A percentile compares a stretch with the other conserved stretches of the same genome.
Conservation (phyloP, 2,888 invertebrate species). For the Volucella zonaria region DNA sequence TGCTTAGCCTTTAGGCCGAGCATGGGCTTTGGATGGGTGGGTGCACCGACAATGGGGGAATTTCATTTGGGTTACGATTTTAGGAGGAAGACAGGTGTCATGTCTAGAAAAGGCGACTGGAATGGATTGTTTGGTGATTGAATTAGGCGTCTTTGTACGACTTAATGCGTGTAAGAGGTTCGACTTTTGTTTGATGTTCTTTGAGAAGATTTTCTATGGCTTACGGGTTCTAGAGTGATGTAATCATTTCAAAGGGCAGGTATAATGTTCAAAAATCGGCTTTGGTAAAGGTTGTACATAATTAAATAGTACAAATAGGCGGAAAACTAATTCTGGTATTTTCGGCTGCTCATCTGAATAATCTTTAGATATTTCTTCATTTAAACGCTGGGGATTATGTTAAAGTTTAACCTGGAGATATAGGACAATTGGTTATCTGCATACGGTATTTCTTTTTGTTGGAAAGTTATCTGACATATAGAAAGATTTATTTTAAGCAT, state of each 20-base stretch:
- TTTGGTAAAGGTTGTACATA: neutral
- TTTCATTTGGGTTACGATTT: slow-evolving; percentile 5
- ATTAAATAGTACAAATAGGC: slow-evolving; percentile 19
- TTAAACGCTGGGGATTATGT: neutral
- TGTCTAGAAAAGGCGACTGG: slow-evolving; percentile 2
- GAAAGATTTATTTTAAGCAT: no score
- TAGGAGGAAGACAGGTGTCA: slow-evolving; percentile 35
- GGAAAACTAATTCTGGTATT: slow-evolving; percentile 13
- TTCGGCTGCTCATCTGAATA: slow-evolving; percentile 10
- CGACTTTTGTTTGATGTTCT: neutral
- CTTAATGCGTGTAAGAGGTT: slow-evolving; percentile 17
- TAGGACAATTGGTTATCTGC: no score
- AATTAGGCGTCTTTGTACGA: slow-evolving; percentile 39
- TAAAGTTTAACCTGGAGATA: no score
- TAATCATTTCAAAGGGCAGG: neutral
- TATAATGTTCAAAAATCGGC: neutral
- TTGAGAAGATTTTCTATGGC: neutral
- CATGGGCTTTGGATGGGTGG: neutral
- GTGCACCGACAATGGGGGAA: slow-evolving; percentile 24
- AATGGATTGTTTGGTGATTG: slow-evolving; percentile 35
- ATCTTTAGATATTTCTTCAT: slow-evolving; percentile 30
- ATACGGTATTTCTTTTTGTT: no score
- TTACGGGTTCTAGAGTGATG: neutral
- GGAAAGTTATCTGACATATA: no score
- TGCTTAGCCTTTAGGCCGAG: neutral